These are phyloP conservation scores for Augochlorella aurata DNA, from an alignment of 2,888 invertebrate genomes.

Conservation along the genomic window DNA sequence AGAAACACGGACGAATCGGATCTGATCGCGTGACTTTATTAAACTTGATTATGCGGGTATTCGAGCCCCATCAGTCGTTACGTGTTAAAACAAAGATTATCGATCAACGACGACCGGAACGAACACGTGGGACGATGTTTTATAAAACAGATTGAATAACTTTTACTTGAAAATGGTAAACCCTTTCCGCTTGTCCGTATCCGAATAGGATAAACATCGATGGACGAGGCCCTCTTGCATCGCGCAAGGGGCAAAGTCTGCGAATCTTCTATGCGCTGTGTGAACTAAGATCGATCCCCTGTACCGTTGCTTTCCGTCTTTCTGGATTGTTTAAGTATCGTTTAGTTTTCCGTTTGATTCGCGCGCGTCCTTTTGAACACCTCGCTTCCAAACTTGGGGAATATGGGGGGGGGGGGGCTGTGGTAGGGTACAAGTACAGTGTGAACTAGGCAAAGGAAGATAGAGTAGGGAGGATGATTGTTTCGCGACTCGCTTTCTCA, in stretches of 20 bases:
- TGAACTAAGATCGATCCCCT: background rate
- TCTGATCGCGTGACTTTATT: background rate
- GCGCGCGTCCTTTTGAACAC: slow-evolving; percentile 13
- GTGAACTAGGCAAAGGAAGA: slow-evolving; percentile 26
- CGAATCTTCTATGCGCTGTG: background rate
- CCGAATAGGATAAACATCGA: slow-evolving; percentile 20
- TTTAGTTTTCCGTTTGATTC: background rate
- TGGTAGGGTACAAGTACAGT: slow-evolving; percentile 39
- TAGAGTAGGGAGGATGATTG: slow-evolving; percentile 35
- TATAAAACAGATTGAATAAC: slow-evolving; percentile 21
- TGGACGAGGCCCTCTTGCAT: slow-evolving; percentile 38
- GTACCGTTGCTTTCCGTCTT: background rate
- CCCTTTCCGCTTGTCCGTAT: slow-evolving; percentile 26
- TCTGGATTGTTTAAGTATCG: background rate
- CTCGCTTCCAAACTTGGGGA: slow-evolving; percentile 14
- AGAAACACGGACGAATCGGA: slow-evolving; percentile 15
- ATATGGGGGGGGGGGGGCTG: too few species aligned
- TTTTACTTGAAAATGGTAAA: slow-evolving; percentile 12
- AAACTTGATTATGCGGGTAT: background rate
- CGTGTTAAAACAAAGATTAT: slow-evolving; percentile 19
- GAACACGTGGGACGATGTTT: slow-evolving; percentile 31
- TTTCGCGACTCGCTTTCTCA: slow-evolving; percentile 52
- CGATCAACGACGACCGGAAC: slow-evolving; percentile 31
- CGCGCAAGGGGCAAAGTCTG: slow-evolving; percentile 1
- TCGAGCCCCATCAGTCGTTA: background rate